Percentiles rank a stretch among this genome's conserved stretches.
phyloP scores from a whole-genome alignment of 2,888 invertebrate genomes.

The Eristalis arbustorum region DNA sequence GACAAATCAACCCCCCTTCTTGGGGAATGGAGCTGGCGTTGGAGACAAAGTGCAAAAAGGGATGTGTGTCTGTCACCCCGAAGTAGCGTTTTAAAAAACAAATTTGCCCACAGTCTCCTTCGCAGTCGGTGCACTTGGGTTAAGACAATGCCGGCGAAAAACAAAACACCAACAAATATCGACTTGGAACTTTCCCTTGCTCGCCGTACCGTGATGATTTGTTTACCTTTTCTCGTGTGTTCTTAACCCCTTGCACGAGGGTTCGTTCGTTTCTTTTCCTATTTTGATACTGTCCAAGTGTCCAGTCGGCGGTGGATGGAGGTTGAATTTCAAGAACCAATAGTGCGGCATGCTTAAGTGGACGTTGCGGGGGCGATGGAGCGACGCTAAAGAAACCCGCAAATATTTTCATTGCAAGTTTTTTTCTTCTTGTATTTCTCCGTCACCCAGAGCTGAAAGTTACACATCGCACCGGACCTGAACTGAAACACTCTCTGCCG shows the following conservation, averaged over 20 bases:
- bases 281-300: constrained; percentile 51
- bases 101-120: constrained; percentile 30
- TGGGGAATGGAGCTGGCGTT: neutral
- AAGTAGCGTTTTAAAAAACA: constrained; percentile 48
- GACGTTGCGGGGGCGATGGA: neutral
- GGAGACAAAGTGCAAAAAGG: constrained; percentile 46
- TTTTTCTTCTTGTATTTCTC: neutral
- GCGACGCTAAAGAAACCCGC: constrained; percentile 17
- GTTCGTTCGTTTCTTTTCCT: neutral
- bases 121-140: neutral
- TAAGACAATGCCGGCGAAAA: constrained; percentile 20
- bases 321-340: constrained; percentile 36
- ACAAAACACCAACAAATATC: neutral
- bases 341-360: constrained; percentile 48
- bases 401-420: constrained; percentile 29
- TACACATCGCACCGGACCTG: constrained; percentile 5
- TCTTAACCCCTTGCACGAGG: neutral
- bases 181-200: constrained; percentile 55
- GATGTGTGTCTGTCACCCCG: constrained; percentile 62
- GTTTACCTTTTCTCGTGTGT: constrained; percentile 65
- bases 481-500: constrained; percentile 38
- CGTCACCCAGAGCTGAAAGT: neutral
- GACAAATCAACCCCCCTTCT: too few relatives aligned
- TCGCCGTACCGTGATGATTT: constrained; percentile 72
- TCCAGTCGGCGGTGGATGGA: constrained; percentile 1